A percentile compares a stretch with the other conserved stretches of the same genome.
phyloP scores from a whole-genome alignment of 1,140 invertebrate genomes.

The Cydia strobilella region DNA sequence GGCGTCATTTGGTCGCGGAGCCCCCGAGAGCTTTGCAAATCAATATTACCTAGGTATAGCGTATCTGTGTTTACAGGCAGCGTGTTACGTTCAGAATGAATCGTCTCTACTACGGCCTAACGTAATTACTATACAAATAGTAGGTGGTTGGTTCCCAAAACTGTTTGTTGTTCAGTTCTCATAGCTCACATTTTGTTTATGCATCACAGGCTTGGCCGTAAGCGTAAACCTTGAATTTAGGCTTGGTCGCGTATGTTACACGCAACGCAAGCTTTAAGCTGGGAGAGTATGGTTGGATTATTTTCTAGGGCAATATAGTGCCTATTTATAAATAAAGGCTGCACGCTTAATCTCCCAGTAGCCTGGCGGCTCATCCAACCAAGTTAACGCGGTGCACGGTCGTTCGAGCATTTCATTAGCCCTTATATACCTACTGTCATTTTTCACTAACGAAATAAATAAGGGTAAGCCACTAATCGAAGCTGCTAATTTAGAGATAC shows the following conservation, averaged over 20 bases:
- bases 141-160: background rate
- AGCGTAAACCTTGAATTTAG: constrained; percentile 42
- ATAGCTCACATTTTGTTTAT: constrained; percentile 2
- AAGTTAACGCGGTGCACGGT: constrained; percentile 46
- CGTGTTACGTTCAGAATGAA: constrained; percentile 23
- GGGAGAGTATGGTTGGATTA: constrained; percentile 67
- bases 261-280: constrained; percentile 64
- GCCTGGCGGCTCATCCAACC: constrained; percentile 37
- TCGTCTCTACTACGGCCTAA: background rate
- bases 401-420: constrained; percentile 45
- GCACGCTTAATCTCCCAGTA: constrained; percentile 65
- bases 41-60: constrained; percentile 51
- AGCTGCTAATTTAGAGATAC: background rate
- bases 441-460: constrained; percentile 7
- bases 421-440: background rate
- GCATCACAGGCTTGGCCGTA: constrained; percentile 6
- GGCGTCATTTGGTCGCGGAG: constrained; percentile 37
- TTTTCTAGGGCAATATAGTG: constrained; percentile 72
- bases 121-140: background rate
- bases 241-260: constrained; percentile 63
- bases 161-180: background rate
- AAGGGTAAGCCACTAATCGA: background rate
- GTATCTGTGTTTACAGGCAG: constrained; percentile 40
- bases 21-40: constrained; percentile 45
- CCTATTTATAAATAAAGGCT: constrained; percentile 73